Conservation (phyloP, 53 echinoderm and acorn worm genomes). For the Zoroaster sp. region DNA sequence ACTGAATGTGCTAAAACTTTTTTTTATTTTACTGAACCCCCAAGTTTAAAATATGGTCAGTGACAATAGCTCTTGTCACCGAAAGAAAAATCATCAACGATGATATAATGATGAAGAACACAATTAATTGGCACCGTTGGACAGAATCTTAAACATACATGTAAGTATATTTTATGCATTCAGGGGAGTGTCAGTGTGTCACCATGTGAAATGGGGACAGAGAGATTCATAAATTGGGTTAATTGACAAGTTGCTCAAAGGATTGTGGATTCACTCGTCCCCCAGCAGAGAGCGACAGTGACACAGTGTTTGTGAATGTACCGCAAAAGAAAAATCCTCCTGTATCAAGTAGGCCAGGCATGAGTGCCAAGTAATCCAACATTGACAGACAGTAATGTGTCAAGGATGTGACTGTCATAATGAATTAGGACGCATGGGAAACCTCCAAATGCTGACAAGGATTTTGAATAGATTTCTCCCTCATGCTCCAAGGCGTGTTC, state of each 20-base stretch:
- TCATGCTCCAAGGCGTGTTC: background rate
- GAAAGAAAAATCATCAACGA: too few relatives aligned
- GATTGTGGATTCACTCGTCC: background rate
- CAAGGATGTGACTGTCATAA: conserved; percentile 5
- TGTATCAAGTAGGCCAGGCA: background rate
- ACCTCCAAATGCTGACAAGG: background rate
- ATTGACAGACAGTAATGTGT: background rate
- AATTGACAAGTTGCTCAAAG: background rate
- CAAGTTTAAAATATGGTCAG: too few relatives aligned
- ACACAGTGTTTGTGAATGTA: background rate
- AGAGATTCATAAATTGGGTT: background rate
- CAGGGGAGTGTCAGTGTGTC: too few relatives aligned
- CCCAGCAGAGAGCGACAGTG: background rate
- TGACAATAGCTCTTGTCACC: too few relatives aligned
- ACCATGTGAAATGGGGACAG: too few relatives aligned
- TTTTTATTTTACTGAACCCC: too few relatives aligned
- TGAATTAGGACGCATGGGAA: background rate
- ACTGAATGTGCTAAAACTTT: too few relatives aligned
- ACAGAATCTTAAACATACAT: too few relatives aligned
- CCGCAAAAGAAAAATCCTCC: background rate
- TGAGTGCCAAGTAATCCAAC: background rate
- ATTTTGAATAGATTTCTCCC: background rate
- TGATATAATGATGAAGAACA: too few relatives aligned
- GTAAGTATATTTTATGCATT: too few relatives aligned
- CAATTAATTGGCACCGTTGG: too few relatives aligned